Base-by-base conservation (phyloP, 1,140 invertebrate species). In the Sogatella furcifera region DNA sequence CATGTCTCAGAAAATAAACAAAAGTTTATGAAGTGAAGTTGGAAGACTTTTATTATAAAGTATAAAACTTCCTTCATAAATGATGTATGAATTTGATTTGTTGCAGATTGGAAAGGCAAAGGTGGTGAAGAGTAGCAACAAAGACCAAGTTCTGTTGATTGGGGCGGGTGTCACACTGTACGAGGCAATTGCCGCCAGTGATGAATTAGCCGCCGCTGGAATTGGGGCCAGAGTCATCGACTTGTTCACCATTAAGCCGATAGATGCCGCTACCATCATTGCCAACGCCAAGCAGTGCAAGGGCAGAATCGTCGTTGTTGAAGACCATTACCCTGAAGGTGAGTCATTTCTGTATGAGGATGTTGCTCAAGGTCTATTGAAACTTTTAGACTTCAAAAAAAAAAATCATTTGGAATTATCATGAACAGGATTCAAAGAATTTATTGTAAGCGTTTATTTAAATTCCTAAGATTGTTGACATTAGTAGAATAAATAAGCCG, bases 291-390 rank as follows among this genome's bases (percentile, higher is more conserved):
- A 81, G 53, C 83, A 87, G 53, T 85, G 81, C 61, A 88, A 87
- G 38, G 93, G 93, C 0, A 80, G 83, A 22, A 81, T 98, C 41
- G 68, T 99, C 46, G 94, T 94, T 28, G 92, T 97, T 5, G 97
- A 99, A 73, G 97, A 99, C 76, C 97, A 99, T 76, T 99, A 99
- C 71, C 80, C 86, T 49, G 87, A 93, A 77, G 92, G 89, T 90
- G 66, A 8, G 24, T 28, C 24, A 28, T 28, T 28, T 28, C 6
- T 28, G n/a, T n/a, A n/a, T n/a, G n/a, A n/a, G n/a, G n/a, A n/a
- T n/a, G n/a, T n/a, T n/a, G n/a, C n/a, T n/a, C n/a, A n/a, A n/a
- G n/a, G n/a, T n/a, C n/a, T n/a, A n/a, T n/a, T n/a, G n/a, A n/a
- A n/a, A n/a, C n/a, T n/a, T n/a, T n/a, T n/a, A n/a, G n/a, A n/a